phyloP scores from a whole-genome alignment of 1,140 invertebrate species.

The Leptinotarsa undecemlineata region DNA sequence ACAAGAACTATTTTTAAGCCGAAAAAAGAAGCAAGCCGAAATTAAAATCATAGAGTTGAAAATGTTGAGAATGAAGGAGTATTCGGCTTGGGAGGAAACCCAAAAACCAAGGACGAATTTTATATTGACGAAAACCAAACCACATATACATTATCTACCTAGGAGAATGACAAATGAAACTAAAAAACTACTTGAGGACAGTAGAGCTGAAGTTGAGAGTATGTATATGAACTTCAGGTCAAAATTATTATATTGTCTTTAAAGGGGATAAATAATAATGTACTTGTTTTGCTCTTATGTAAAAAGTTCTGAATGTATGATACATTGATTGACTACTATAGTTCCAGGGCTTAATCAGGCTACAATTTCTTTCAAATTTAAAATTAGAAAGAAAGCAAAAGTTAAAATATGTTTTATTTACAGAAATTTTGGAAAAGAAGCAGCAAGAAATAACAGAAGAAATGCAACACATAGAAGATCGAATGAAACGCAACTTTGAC shows the following conservation, averaged over 20 bases:
- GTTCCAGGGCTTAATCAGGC: too few species aligned
- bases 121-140: slow-evolving; percentile 86
- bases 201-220: slow-evolving; percentile 61
- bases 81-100: slow-evolving; percentile 84
- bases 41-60: slow-evolving; percentile 90
- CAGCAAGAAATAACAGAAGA: slow-evolving; percentile 48
- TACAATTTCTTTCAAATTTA: neutral
- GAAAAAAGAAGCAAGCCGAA: slow-evolving; percentile 85
- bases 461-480: slow-evolving; percentile 48
- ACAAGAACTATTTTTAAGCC: slow-evolving; percentile 80
- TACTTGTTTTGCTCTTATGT: too few species aligned
- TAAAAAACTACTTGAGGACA: slow-evolving; percentile 57
- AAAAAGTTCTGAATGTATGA: neutral
- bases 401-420: slow-evolving; percentile 29
- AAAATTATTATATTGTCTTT: too few species aligned
- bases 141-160: slow-evolving; percentile 86
- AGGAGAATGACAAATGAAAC: slow-evolving; percentile 66
- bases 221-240: slow-evolving; percentile 42
- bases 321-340: neutral
- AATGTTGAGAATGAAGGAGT: slow-evolving; percentile 83
- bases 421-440: slow-evolving; percentile 58
- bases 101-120: slow-evolving; percentile 79
- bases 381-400: neutral
- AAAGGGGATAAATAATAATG: too few species aligned
- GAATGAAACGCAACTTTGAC: slow-evolving; percentile 50